Percentiles rank a stretch among this genome's conserved stretches.
Conservation (phyloP, 2,888 invertebrate species). For the Caenorhabditis imperialis region DNA sequence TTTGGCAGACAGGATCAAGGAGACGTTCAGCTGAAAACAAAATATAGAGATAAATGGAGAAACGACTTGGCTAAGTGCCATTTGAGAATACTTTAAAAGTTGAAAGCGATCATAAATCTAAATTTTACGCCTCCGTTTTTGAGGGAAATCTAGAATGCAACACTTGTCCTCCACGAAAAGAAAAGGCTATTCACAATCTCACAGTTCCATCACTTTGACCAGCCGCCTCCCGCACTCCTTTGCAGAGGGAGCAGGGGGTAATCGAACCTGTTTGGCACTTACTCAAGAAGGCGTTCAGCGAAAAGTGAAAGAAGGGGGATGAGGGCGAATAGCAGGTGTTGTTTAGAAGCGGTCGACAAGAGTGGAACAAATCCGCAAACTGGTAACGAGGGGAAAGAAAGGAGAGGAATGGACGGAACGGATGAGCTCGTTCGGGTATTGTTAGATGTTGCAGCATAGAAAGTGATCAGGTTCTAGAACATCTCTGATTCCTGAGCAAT, state of each 20-base stretch:
- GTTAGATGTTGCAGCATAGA: no score
- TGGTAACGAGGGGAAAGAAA: constrained; percentile 8
- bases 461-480: no score
- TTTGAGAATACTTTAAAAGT: no score
- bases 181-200: constrained; percentile 29
- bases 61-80: constrained; percentile 14
- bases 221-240: constrained; percentile 24
- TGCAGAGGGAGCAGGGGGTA: constrained; percentile 3
- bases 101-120: no score
- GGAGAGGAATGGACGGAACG: background rate
- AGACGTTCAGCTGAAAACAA: background rate
- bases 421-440: constrained; percentile 13
- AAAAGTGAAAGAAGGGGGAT: background rate
- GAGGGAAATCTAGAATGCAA: constrained; percentile 2
- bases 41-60: background rate
- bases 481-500: no score
- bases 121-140: background rate
- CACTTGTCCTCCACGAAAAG: constrained; percentile 27
- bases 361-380: constrained; percentile 42
- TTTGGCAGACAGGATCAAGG: background rate
- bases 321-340: constrained; percentile 19
- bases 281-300: no score
- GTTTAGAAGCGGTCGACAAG: constrained; percentile 11
- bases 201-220: constrained; percentile 54
- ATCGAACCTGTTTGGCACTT: constrained; percentile 21